Evolutionary conservation across 2,888 invertebrate genomes (phyloP), one percentile per base, ranked within the genome.

Genomic region (Caenorhabditis drosophilae): DNA sequence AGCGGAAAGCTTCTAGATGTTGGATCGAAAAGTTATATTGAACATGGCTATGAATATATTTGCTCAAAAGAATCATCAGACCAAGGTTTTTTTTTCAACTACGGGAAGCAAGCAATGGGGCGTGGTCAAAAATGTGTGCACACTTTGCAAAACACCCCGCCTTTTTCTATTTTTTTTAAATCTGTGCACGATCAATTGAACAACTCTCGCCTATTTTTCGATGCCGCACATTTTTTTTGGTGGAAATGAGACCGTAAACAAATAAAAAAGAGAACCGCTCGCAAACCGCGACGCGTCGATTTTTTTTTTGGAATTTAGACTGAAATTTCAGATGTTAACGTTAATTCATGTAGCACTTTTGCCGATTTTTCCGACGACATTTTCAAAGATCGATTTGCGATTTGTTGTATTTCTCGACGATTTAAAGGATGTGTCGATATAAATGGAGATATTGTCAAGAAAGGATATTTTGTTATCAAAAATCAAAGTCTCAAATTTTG

Each of bases 391-490:
- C 57, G 70, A n/a, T 75, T 80, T 44, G 67, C 76, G 15, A 68
- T 78, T 54, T 80, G 77, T 34, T 80, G 80, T 47, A 72, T 64
- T 36, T 68, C 69, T 0, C 69, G 67, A 55, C 47, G 67, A 25
- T 70, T 73, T 49, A 73, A 70, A 51, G 73, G 79, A 27, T 79
- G 79, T 46, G 63, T 70, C n/a, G 75, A 79, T 53, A 59, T 64
- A 18, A 61, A 63, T 52, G 74, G 77, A 18, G 76, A 77, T 38
- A 62, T 72, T 49, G 60, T 79, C 0, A 73, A 67, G n/a, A 44
- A 54, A 1, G 79, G 72, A n/a, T 71, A 55, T 35, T 80, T 76
- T 53, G 56, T 76, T 2, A 53, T 71, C 25, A 73, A 70, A 12
- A 67, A 71, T 12, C 48, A 51, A 16, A 59, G 58, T 64, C 52